Evolutionary conservation across 2,113 vertebrate species (phyloP).

Genomic region (Rhinoptilus africanus): DNA sequence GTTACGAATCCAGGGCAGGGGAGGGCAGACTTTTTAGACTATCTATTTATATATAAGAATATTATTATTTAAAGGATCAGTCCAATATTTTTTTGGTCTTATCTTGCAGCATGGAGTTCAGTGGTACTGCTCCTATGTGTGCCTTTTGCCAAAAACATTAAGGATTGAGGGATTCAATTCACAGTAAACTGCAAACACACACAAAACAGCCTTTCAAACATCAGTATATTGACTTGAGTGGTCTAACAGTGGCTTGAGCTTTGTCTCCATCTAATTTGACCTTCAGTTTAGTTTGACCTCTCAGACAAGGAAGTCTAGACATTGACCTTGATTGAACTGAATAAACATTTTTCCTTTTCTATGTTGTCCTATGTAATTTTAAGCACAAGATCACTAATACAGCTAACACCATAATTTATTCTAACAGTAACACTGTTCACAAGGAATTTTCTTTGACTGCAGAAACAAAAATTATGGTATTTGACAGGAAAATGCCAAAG

Average conservation of each 20-base stretch:
- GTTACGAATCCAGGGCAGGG: neutral
- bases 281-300: conserved; percentile 52
- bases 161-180: conserved; percentile 36
- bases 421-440: neutral
- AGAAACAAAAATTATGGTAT: neutral
- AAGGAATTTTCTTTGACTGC: neutral
- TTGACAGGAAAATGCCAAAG: conserved; percentile 28
- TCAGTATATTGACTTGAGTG: neutral
- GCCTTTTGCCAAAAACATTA: neutral
- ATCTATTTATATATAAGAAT: neutral
- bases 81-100: neutral
- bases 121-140: neutral
- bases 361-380: neutral
- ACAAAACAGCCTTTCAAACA: conserved; percentile 2
- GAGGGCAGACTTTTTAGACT: neutral
- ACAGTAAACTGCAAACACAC: conserved; percentile 35
- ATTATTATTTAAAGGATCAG: neutral
- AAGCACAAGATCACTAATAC: neutral
- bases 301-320: conserved; percentile 60
- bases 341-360: neutral
- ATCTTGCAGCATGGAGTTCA: neutral
- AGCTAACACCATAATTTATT: neutral
- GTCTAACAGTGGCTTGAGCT: neutral
- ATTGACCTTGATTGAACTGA: conserved; percentile 68
- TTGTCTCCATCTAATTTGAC: conserved; percentile 23